phyloP scores from a whole-genome alignment of 2,113 vertebrate species.

The Petromus typicus region DNA sequence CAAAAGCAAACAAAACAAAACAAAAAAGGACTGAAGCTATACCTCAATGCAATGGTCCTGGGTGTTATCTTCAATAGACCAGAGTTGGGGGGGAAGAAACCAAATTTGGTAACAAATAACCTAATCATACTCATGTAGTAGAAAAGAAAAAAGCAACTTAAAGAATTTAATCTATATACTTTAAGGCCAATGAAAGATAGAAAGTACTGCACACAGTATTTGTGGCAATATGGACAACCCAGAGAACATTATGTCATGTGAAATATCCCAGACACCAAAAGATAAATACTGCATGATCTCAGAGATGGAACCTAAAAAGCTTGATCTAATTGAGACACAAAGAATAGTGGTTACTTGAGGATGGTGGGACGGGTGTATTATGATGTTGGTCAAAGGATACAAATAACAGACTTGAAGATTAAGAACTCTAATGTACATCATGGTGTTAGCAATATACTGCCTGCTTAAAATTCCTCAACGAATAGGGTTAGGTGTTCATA shows the following conservation, averaged over 20 bases:
- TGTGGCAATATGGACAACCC: neutral
- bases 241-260: neutral
- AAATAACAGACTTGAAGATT: neutral
- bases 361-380: neutral
- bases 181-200: conserved; percentile 14
- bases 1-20: no score
- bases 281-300: neutral
- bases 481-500: neutral
- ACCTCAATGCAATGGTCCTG: no score
- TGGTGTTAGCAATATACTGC: neutral
- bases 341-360: neutral
- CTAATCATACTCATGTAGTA: no score
- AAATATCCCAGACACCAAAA: neutral
- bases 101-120: no score
- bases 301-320: neutral
- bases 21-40: no score
- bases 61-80: no score
- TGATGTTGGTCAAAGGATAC: neutral
- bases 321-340: neutral
- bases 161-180: neutral
- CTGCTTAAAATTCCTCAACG: neutral
- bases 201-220: neutral
- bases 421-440: neutral
- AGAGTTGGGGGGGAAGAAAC: no score
- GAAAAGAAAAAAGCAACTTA: neutral